Evolutionary conservation across 2,113 vertebrate species (phyloP), one percentile per base, ranked within the genome.

Genomic region (Crotalus tigris): DNA sequence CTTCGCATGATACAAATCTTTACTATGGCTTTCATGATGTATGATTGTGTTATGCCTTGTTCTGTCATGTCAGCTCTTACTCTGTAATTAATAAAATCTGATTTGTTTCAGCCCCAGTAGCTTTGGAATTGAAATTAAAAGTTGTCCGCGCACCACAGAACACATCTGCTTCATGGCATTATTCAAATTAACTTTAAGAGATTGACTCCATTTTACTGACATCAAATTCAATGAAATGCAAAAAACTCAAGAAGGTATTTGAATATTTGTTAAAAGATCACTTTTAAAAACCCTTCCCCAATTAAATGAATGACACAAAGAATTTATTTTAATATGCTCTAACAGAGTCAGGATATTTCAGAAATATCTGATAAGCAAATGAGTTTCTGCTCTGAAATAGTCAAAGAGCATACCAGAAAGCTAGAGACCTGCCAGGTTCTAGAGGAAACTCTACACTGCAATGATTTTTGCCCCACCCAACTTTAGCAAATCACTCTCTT

Each of bases 121-220:
- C 90, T 95, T 90, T 88, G 96, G 95, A 92, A 57, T 59, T 51
- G 94, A 89, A 87, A 94, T 91, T 95, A 94, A 89, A 96, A 92
- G 95, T 69, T 96, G 94, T 96, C 94, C 92, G 91, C 94, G 98
- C 97, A 96, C 95, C 95, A 33, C 6, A 90, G 97, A 97, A 93
- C 98, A 98, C 98, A 97, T 98, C 97, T 98, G 97, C 1, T 98
- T 93, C 33, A 93, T 97, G 97, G 96, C 98, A 98, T 95, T 96
- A 97, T 97, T 96, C 96, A 96, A 94, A 97, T 98, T 95, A 97
- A 95, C 94, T 93, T 87, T 26, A 87, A 94, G 58, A 91, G 81
- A 85, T 88, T 95, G 24, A 0, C 11, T 61, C 5, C 85, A 0
- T 93, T 95, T 96, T 26, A 1, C 11, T 94, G 94, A 95, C 95